A percentile compares a stretch with the other conserved stretches of the same genome.
These are phyloP conservation scores for Cygnus buccinator DNA, from an alignment of 2,113 vertebrate species.

Conservation along the genomic window DNA sequence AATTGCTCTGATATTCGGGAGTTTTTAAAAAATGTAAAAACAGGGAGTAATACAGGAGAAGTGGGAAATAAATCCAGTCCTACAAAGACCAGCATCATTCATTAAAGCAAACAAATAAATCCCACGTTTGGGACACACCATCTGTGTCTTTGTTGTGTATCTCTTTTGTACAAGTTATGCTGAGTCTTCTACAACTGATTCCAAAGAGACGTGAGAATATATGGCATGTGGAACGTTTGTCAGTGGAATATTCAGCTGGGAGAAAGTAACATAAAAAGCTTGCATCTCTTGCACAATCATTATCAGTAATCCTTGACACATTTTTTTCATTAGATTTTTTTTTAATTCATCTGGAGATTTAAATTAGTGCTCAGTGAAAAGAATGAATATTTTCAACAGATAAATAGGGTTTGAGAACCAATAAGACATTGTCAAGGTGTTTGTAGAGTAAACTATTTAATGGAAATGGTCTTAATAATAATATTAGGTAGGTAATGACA, in stretches of 20 bases:
- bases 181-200: neutral
- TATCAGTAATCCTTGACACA: neutral
- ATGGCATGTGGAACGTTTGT: neutral
- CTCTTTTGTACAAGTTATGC: neutral
- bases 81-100: neutral
- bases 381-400: neutral
- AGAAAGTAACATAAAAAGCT: neutral
- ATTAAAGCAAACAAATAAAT: neutral
- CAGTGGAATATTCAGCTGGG: neutral
- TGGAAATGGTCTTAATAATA: neutral
- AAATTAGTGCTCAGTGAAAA: neutral
- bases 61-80: neutral
- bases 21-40: neutral
- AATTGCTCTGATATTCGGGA: conserved; percentile 22
- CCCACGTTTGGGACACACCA: neutral
- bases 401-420: neutral
- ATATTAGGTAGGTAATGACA: neutral
- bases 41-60: neutral
- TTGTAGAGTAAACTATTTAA: neutral
- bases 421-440: neutral
- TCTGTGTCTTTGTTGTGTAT: neutral
- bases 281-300: neutral
- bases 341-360: neutral
- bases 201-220: neutral
- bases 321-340: neutral